phyloP scores from a whole-genome alignment of 1,140 invertebrate genomes.

The Cataglyphis hispanica region DNA sequence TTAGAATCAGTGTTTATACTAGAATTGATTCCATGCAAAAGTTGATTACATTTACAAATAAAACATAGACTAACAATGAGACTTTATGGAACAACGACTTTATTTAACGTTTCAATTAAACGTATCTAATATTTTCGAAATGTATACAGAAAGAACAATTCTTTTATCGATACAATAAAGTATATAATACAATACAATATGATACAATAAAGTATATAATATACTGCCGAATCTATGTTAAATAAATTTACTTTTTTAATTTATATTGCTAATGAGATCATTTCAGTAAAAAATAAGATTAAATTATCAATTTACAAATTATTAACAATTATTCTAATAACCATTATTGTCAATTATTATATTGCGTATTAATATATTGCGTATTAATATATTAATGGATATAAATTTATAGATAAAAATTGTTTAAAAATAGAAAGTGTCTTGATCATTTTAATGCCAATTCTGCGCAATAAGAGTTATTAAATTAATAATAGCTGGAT shows the following conservation, averaged over 20 bases:
- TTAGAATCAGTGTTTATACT: neutral
- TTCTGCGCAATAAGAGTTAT: neutral
- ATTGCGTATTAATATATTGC: neutral
- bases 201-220: neutral
- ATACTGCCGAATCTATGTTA: neutral
- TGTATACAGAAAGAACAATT: neutral
- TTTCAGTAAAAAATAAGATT: too few species aligned
- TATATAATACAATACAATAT: too few species aligned
- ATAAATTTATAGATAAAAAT: neutral
- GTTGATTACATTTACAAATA: neutral
- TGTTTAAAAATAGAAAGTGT: constrained; percentile 26
- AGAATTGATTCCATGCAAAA: neutral
- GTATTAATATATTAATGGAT: neutral
- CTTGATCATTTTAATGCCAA: constrained; percentile 8
- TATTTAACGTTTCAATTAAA: too few species aligned
- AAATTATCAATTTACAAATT: too few species aligned
- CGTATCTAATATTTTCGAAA: neutral
- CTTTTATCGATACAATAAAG: neutral
- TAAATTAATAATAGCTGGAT: constrained; percentile 35
- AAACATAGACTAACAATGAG: too few species aligned
- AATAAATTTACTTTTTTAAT: too few species aligned
- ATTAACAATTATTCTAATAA: neutral
- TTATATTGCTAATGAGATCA: too few species aligned
- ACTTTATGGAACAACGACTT: too few species aligned
- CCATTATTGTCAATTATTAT: neutral